Base-by-base conservation (phyloP, 2,888 invertebrate species). In the Spisula subtruncata region DNA sequence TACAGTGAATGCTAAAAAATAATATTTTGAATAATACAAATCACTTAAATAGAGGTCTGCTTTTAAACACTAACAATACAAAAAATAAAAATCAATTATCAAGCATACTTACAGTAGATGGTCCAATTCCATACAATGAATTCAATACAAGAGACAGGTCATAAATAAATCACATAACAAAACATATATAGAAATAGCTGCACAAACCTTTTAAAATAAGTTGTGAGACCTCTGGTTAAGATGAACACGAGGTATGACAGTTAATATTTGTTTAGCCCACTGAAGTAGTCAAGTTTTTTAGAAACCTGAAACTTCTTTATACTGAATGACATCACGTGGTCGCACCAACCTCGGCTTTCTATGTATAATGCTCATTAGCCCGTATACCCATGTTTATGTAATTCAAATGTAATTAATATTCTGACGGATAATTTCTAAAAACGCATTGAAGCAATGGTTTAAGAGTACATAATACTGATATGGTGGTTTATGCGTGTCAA, bases 251-350 rank as follows among this genome's bases (percentile, higher is more conserved):
- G 60, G 25, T 66, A 66, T 66, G 60, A 66, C 60, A 66, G 25
- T 66, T 66, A 25, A 66, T 66, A 66, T 66, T 66, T 66, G 25
- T 66, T 66, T 25, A 66, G 60, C 6, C 20, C 20, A 2, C n/a
- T 66, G n/a, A 66, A 25, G 60, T 60, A 60, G 60, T 6, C 60
- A 66, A 66, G 56, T 66, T 66, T 66, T 66, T 66, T 66, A 66
- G 60, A 66, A 66, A 66, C 25, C 25, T 25, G 75, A 75, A 75
- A 35, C 32, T 75, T 25, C 20, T 35, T 16, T 25, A 75, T 32
- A 75, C 29, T 14, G 14, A 35, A 75, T 35, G 6, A 75, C 75
- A 75, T 75, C 75, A 75, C 75, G 75, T 75, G 75, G 32, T 18
- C 12, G 16, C 35, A 75, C 16, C 35, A 25, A 32, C 18, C 75